Evolutionary conservation across 1,140 invertebrate genomes (phyloP), one percentile per base, ranked within the genome.

Genomic region (Drosophila equinoxialis): DNA sequence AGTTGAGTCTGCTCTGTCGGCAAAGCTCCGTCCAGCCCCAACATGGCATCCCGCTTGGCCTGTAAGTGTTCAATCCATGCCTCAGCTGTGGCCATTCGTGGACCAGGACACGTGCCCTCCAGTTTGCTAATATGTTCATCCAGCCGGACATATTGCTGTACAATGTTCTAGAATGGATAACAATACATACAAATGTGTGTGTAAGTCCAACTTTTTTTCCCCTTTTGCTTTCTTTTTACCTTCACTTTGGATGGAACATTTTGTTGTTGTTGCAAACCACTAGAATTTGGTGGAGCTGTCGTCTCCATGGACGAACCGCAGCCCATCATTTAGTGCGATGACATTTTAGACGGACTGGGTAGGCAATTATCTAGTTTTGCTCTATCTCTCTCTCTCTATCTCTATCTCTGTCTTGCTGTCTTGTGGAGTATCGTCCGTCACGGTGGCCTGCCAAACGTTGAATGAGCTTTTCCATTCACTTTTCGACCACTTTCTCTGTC

Each of bases 11-110:
- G 10, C 3, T 45, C 42, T 57, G 23, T 39, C 4, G 55, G 6
- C 1, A 14, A 7, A 11, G 66, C 54, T n/a, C 78, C 74, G 4
- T 91, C 86, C 4, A 91, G 58, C 0, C 90, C 90, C 11, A 91
- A 57, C 74, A 91, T 74, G n/a, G 60, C 68, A 61, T 87, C 71
- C 37, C 84, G 90, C 63, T 89, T 91, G 10, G 55, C 33, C 58
- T 91, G 80, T 30, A 92, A 45, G 68, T 92, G 91, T 37, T 92
- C 90, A 8, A 92, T 77, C 91, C 91, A 92, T 13, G 91, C 91
- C 51, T 91, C 89, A 35, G 70, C 79, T 6, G 91, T 92, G 45
- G 91, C 84, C 81, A 92, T 66, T 1, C 91, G 64, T 11, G 91
- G 91, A 6, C 91, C 91, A 6, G 91, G 91, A 57, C 91, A 91